Evolutionary conservation across 2,797 vertebrate species (phyloP), one percentile per base, ranked within the genome.

Genomic region (Helicolenus hilgendorfi): DNA sequence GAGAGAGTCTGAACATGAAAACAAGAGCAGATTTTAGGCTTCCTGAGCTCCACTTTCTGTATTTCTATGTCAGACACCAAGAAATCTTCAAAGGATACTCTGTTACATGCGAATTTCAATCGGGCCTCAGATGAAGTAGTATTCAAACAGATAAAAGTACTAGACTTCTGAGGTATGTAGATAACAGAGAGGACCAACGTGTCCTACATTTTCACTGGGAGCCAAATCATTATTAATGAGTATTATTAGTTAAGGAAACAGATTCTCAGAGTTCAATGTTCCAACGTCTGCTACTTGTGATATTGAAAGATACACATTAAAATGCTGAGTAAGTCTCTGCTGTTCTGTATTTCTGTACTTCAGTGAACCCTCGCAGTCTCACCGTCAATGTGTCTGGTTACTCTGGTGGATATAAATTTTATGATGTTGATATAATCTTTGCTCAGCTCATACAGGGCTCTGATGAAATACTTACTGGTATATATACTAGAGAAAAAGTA

Each of bases 141-240:
- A 79, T 74, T 84, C 79, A 83, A 79, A 79, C 76, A 82, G 92
- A 92, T 94, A 90, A 91, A 92, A 92, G 88, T 74, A 80, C 15
- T 22, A 41, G 81, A 86, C 93, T 89, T 92, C 86, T 85, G 86
- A 94, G 83, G 85, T 89, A 83, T 84, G 85, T 58, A 76, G 89
- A 92, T 89, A 81, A 91, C 83, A 77, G 72, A 41, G 77, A 78
- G 64, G 71, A 89, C 55, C 56, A 60, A 62, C 27, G 72, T 65
- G 91, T 89, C 92, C 92, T 85, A 93, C 84, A 91, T 92, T 89
- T 89, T 88, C 67, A 67, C 81, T 71, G 41, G 24, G 5, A 84
- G 58, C 0, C 0, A 84, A 85, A 77, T 72, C 53, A 65, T 79
- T 88, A 79, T 89, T 92, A 78, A 91, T 89, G 86, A 90, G 41